These are phyloP conservation scores for Mesocricetus auratus DNA, from an alignment of 2,113 vertebrate species.

Conservation along the genomic window DNA sequence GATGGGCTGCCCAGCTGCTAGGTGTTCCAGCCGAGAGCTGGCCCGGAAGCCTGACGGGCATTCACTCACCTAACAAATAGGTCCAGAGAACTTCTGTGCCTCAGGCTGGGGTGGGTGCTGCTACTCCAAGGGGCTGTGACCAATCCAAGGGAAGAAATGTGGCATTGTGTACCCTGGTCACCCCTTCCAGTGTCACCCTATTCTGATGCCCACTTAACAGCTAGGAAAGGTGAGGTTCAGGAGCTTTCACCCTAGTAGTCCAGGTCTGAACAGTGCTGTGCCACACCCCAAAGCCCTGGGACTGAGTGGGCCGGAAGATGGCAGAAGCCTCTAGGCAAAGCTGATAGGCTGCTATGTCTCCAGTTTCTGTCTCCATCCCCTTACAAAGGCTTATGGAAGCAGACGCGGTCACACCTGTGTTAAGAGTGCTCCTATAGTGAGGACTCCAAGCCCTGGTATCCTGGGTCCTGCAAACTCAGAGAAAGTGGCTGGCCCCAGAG, in stretches of 20 bases:
- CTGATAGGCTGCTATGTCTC: background rate
- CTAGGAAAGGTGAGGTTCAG: background rate
- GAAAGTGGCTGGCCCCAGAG: background rate
- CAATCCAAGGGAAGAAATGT: too few relatives aligned
- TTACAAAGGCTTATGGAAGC: background rate
- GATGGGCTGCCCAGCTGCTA: conserved; percentile 24
- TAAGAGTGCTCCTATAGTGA: background rate
- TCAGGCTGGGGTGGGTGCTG: background rate
- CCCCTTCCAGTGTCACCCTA: background rate
- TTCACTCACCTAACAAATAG: background rate
- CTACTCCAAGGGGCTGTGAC: background rate
- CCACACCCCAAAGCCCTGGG: background rate
- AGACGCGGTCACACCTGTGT: background rate
- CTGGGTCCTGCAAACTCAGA: background rate
- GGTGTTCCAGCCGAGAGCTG: conserved; percentile 18
- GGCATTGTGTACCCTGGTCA: background rate
- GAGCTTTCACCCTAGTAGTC: background rate
- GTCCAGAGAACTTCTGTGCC: background rate
- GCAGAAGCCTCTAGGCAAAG: background rate
- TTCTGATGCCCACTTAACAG: background rate
- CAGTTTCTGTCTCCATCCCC: background rate
- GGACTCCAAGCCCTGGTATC: background rate
- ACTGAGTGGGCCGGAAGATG: background rate
- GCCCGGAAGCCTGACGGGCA: background rate
- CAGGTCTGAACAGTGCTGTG: background rate